Base-by-base conservation (phyloP, 2,888 invertebrate species). In the Drosophila koepferae region DNA sequence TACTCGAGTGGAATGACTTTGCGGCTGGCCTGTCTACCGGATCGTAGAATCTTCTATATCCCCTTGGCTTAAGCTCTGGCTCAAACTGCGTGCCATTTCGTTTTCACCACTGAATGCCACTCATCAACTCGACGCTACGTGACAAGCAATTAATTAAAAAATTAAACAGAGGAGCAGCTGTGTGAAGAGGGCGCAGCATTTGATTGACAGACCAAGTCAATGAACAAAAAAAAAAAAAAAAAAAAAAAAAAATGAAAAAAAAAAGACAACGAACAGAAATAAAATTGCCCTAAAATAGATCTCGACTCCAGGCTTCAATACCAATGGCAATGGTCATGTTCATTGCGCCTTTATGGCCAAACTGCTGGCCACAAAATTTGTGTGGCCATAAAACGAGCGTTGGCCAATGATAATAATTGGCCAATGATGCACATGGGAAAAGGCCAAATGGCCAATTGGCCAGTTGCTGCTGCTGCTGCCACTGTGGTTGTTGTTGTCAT, bases 141-240 rank as follows among this genome's bases (percentile, higher is more conserved):
- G 86, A 89, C 86, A 79, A 82, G 90, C 86, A 86, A 86, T 86
- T 86, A 88, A 86, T 86, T 86, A 89, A 86, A 86, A 86, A 86
- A 86, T 86, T 86, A 82, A 81, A 72, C 53, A 73, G 58, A 48
- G 65, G 51, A 28, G 44, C 9, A 18, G 23, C 51, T 34, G 49
- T 28, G 6, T n/a, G 49, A 0, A 49, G 49, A 49, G 51, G 51
- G 51, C 12, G 51, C 18, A 53, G 51, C 71, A 49, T 55, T 78
- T 72, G 78, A 76, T 79, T 69, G 77, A 76, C 77, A 59, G 60
- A 51, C 68, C 40, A 28, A 28, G 43, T 51, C n/a, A 34, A 51
- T 51, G 31, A 51, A 41, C 7, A 40, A n/a, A 16, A 40, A 6
- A 40, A 5, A 8, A 23, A 16, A 14, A 20, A 6, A 20, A 44